These are phyloP conservation scores for Leptopilina boulardi DNA, from an alignment of 1,140 invertebrate genomes.

Conservation along the genomic window DNA sequence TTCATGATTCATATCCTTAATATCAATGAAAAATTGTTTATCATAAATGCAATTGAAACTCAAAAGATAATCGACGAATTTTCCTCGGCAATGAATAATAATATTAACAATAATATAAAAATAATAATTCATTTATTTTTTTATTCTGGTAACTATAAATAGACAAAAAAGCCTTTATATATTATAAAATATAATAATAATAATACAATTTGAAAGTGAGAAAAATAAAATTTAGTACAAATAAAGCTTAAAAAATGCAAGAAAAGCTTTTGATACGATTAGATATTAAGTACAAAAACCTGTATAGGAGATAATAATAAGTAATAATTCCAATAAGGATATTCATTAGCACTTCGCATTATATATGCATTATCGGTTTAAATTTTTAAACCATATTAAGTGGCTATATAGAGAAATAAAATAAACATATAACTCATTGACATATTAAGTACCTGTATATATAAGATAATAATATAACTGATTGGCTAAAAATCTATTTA, in stretches of 20 bases:
- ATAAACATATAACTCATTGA: slow-evolving; percentile 14
- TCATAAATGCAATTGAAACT: not conserved
- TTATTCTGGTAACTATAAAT: no score
- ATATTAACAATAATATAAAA: no score
- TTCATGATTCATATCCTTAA: not conserved
- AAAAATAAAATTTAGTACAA: not conserved
- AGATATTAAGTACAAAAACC: not conserved
- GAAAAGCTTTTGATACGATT: not conserved
- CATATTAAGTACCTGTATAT: not conserved
- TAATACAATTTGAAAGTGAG: no score
- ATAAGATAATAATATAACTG: not conserved
- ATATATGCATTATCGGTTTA: not conserved
- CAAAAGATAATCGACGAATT: no score
- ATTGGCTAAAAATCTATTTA: not conserved
- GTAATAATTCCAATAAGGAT: not conserved
- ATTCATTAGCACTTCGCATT: not conserved
- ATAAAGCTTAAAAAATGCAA: not conserved
- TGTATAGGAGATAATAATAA: not conserved
- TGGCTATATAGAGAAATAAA: not conserved
- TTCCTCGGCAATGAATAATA: no score
- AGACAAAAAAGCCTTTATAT: no score
- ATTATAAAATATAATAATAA: no score
- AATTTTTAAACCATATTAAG: not conserved
- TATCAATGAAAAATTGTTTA: not conserved
- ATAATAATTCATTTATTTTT: no score